A percentile compares a stretch with the other conserved stretches of the same genome.
phyloP scores from a whole-genome alignment of 2,888 invertebrate species.

The Theretra japonica region DNA sequence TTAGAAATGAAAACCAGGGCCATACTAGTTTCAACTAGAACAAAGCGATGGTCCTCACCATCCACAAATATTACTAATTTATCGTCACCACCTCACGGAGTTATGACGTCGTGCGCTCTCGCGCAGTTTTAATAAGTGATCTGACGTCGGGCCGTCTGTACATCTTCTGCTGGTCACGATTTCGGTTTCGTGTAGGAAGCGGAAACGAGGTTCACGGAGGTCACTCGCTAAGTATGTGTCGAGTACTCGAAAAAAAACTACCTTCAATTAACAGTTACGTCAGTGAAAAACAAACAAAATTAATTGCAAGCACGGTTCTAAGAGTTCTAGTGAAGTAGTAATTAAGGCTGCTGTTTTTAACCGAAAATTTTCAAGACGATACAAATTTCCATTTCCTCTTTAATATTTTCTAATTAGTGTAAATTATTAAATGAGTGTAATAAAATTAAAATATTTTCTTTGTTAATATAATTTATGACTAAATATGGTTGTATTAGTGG shows the following conservation, averaged over 20 bases:
- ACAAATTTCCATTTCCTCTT: not conserved
- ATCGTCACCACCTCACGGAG: not conserved
- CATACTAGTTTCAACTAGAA: too few relatives aligned
- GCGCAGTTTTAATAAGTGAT: not conserved
- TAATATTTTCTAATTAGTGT: not conserved
- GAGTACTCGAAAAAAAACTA: slow-evolving; percentile 11
- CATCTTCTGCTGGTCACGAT: slow-evolving; percentile 43
- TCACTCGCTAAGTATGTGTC: slow-evolving; percentile 14
- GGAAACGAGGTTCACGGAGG: slow-evolving; percentile 36
- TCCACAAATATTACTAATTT: slow-evolving; percentile 9
- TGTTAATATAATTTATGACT: not conserved
- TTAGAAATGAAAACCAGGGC: too few relatives aligned
- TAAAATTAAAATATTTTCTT: not conserved
- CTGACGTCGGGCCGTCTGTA: slow-evolving; percentile 16
- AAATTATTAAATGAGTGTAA: not conserved
- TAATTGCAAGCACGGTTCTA: not conserved
- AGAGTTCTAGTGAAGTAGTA: not conserved
- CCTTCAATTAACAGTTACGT: slow-evolving; percentile 16
- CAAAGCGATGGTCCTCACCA: not conserved
- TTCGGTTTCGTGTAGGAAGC: slow-evolving; percentile 43
- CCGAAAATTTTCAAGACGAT: not conserved
- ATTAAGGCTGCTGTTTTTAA: not conserved
- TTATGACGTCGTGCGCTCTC: not conserved
- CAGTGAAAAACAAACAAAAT: slow-evolving; percentile 11
- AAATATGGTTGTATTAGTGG: not conserved